These are phyloP conservation scores for Teleopsis dalmanni DNA, from an alignment of 1,140 invertebrate species.

Conservation along the genomic window DNA sequence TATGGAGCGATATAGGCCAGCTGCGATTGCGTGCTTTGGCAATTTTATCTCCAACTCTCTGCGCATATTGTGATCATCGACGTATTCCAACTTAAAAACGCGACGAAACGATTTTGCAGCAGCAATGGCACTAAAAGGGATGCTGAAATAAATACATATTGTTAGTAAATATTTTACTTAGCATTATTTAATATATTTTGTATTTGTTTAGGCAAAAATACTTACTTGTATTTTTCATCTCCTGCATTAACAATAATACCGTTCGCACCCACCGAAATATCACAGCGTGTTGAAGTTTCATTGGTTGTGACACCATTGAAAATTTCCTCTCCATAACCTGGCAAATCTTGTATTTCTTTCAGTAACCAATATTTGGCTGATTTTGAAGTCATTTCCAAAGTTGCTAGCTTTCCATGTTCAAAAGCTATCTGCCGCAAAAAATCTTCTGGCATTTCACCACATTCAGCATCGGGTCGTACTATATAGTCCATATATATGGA, in stretches of 20 bases:
- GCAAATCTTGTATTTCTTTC: conserved; percentile 67
- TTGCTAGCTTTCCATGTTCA: conserved; percentile 39
- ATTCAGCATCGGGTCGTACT: conserved; percentile 12
- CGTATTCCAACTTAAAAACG: conserved; percentile 67
- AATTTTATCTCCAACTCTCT: conserved; percentile 70
- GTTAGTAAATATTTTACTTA: too few species aligned
- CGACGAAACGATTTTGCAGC: conserved; percentile 68
- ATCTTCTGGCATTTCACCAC: conserved; percentile 23
- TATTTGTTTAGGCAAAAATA: too few species aligned
- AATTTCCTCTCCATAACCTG: conserved; percentile 74
- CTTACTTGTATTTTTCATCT: conserved; percentile 44
- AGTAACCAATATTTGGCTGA: conserved; percentile 73
- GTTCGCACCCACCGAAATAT: conserved; percentile 63
- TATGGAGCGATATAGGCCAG: conserved; percentile 75
- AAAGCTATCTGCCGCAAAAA: conserved; percentile 33
- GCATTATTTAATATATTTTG: too few species aligned
- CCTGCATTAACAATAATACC: conserved; percentile 65
- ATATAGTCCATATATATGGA: conserved; percentile 37
- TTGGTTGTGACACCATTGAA: conserved; percentile 62
- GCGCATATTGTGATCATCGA: conserved; percentile 61
- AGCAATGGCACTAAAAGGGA: conserved; percentile 74
- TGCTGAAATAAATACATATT: conserved; percentile 54
- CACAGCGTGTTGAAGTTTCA: conserved; percentile 31
- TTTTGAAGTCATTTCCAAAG: conserved; percentile 28
- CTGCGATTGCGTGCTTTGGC: conserved; percentile 67